Conservation (phyloP, 1,140 invertebrate genomes). For the Drosophila teissieri region DNA sequence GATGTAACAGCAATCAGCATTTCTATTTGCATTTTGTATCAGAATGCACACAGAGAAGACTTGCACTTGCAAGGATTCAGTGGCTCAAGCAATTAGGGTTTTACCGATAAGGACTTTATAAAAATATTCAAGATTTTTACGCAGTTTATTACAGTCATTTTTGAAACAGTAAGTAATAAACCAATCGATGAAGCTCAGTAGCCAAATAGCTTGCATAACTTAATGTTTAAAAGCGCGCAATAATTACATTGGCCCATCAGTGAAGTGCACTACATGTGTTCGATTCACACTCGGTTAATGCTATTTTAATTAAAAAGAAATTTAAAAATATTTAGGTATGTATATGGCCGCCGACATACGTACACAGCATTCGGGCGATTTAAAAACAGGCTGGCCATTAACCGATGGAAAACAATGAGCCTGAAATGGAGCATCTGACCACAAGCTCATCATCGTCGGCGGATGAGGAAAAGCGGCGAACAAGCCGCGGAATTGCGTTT, state of each 20-base stretch:
- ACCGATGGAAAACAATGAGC: conserved; percentile 33
- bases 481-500: conserved; percentile 30
- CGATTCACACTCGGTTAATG: conserved; percentile 25
- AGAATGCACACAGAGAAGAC: background rate
- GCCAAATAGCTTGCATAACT: conserved; percentile 29
- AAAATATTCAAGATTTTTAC: too few species aligned
- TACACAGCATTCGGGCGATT: conserved; percentile 16
- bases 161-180: conserved; percentile 11
- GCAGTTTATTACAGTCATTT: background rate
- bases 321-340: conserved; percentile 16
- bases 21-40: conserved; percentile 7
- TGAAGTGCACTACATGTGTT: conserved; percentile 31
- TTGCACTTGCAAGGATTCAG: too few species aligned
- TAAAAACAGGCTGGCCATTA: conserved; percentile 25
- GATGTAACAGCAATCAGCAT: conserved; percentile 26
- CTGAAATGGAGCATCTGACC: conserved; percentile 54
- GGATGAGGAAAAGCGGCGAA: conserved; percentile 7
- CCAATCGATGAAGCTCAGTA: conserved; percentile 17
- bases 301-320: conserved; percentile 53
- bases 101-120: background rate
- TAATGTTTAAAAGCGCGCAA: conserved; percentile 22
- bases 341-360: background rate
- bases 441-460: conserved; percentile 61
- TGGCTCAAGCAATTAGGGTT: background rate
- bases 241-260: conserved; percentile 29